Evolutionary conservation across 2,113 vertebrate genomes (phyloP).

Genomic region (Hypomesus transpacificus): DNA sequence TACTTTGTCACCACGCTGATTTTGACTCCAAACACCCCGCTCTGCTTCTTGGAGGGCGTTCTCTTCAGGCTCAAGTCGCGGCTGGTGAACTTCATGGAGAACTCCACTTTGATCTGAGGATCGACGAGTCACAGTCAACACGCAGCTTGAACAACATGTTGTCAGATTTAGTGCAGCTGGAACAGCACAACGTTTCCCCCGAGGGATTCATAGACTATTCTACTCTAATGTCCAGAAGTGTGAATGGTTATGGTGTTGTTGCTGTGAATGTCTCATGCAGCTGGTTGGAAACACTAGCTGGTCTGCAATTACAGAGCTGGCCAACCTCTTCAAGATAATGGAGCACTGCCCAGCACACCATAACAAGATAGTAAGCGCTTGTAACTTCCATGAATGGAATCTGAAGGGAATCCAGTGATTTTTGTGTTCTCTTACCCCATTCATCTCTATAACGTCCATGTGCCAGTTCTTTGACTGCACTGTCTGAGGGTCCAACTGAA

Average conservation of each 20-base stretch:
- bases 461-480: conserved; percentile 99
- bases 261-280: background rate
- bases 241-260: background rate
- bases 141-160: background rate
- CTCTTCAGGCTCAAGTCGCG: conserved; percentile 96
- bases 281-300: background rate
- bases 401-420: background rate
- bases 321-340: background rate
- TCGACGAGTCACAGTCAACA: conserved; percentile 11
- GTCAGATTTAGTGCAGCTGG: background rate
- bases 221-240: background rate
- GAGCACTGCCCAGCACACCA: background rate
- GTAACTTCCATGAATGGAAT: background rate
- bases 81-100: conserved; percentile 99
- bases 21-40: conserved; percentile 96
- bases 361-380: background rate
- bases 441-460: conserved; percentile 98
- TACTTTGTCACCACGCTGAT: conserved; percentile 98
- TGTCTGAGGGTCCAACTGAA: conserved; percentile 91
- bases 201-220: background rate
- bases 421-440: conserved; percentile 78
- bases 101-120: conserved; percentile 95
- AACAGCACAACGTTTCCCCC: background rate
- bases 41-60: conserved; percentile 97
- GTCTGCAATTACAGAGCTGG: background rate